phyloP scores from a whole-genome alignment of 2,888 invertebrate species.

The Heliconius aoede region DNA sequence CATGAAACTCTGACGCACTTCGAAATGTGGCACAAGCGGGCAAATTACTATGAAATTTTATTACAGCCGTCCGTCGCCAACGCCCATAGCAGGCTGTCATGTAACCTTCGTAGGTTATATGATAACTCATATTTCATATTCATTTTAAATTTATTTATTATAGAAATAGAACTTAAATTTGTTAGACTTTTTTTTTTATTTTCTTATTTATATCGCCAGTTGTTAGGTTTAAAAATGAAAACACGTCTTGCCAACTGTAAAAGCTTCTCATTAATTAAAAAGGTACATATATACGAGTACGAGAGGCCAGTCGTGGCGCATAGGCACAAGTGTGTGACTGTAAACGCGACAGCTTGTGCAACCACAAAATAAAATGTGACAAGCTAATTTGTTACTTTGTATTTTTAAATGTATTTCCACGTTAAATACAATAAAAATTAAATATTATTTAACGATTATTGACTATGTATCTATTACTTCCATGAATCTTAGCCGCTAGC shows the following conservation, averaged over 20 bases:
- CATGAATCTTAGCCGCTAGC: no score
- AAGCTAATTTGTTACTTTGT: no score
- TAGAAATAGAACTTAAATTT: constrained; percentile 24
- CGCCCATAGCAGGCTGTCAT: constrained; percentile 49
- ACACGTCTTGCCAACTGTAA: constrained; percentile 15
- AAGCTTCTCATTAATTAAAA: neutral
- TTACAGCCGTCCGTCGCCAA: constrained; percentile 52
- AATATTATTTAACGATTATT: neutral
- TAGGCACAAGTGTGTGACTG: no score
- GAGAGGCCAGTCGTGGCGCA: no score
- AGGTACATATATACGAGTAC: no score
- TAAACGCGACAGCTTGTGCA: no score
- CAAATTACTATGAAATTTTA: constrained; percentile 65
- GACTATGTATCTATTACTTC: neutral
- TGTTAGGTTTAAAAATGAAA: constrained; percentile 20
- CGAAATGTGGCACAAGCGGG: constrained; percentile 59
- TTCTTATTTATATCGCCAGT: constrained; percentile 28
- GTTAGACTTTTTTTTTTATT: constrained; percentile 16
- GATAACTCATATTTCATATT: constrained; percentile 46
- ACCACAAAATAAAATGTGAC: no score
- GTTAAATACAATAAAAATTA: no score
- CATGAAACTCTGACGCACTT: constrained; percentile 69
- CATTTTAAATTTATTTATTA: constrained; percentile 39
- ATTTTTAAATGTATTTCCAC: no score
- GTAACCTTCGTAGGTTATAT: constrained; percentile 45